Evolutionary conservation across 2,797 vertebrate species (phyloP).

Genomic region (Cyprinodon diabolis): DNA sequence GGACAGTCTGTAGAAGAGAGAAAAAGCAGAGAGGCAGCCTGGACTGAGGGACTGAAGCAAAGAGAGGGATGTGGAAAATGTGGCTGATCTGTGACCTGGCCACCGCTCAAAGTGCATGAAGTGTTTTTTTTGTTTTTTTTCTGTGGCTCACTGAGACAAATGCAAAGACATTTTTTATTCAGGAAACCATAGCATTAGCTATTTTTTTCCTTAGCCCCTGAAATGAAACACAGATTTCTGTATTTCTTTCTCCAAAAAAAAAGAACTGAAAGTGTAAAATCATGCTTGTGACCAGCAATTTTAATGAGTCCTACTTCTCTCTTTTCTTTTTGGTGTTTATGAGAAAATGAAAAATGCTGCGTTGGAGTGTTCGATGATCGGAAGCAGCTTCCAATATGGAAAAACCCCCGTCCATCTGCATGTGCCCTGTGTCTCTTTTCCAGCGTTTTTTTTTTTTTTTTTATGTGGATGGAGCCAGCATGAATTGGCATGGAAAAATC

Average conservation of each 20-base stretch:
- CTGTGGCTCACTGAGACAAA: neutral
- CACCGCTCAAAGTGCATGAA: too few relatives aligned
- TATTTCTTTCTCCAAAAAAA: slow-evolving; percentile 27
- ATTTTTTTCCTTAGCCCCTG: neutral
- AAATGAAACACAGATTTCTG: slow-evolving; percentile 30
- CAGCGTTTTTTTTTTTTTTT: slow-evolving; percentile 25
- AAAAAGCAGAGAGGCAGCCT: neutral
- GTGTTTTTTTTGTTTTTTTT: neutral
- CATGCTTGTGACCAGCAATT: neutral
- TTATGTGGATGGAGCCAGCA: slow-evolving; percentile 52
- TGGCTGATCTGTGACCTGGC: slow-evolving; percentile 3
- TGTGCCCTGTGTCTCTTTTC: slow-evolving; percentile 57
- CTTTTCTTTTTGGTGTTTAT: slow-evolving; percentile 29
- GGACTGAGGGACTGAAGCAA: neutral
- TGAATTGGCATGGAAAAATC: slow-evolving; percentile 78
- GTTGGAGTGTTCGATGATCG: slow-evolving; percentile 23
- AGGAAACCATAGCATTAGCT: neutral
- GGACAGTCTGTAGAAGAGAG: slow-evolving; percentile 7
- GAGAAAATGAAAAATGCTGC: slow-evolving; percentile 41
- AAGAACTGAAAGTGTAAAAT: slow-evolving; percentile 59
- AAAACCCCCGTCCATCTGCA: slow-evolving; percentile 56
- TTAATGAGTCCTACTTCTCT: slow-evolving; percentile 43
- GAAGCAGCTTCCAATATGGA: slow-evolving; percentile 45
- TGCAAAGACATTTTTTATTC: neutral
- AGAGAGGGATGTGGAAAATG: slow-evolving; percentile 7